These are phyloP conservation scores for Clusia tigrina DNA, from an alignment of 2,888 invertebrate species.

Conservation along the genomic window DNA sequence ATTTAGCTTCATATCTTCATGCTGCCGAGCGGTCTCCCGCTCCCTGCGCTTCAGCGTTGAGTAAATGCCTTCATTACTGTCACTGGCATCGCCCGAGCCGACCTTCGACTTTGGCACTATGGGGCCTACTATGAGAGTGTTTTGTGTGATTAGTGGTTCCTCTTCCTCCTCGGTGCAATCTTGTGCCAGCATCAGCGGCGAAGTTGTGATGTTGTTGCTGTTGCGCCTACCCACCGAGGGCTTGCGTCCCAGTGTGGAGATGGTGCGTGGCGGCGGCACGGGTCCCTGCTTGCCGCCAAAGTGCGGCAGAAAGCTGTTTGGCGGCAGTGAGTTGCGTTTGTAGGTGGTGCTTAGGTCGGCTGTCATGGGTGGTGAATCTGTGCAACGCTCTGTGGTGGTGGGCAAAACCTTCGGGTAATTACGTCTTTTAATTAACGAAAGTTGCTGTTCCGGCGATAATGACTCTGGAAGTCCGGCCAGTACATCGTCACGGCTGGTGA, in stretches of 20 bases:
- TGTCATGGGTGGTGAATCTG: slow-evolving; percentile 43
- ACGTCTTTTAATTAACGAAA: slow-evolving; percentile 76
- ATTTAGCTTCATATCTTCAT: neutral
- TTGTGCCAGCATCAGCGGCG: slow-evolving; percentile 66
- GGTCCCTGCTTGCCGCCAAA: slow-evolving; percentile 68
- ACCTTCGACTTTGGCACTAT: slow-evolving; percentile 64
- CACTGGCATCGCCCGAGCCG: no score
- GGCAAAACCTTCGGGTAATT: slow-evolving; percentile 88
- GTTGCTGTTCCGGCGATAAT: slow-evolving; percentile 74
- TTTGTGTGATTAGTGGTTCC: slow-evolving; percentile 67
- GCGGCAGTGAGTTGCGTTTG: slow-evolving; percentile 74
- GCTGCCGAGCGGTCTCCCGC: neutral
- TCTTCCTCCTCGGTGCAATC: slow-evolving; percentile 60
- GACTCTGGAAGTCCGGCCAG: slow-evolving; percentile 48
- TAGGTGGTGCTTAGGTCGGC: slow-evolving; percentile 42
- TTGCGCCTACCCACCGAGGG: slow-evolving; percentile 49
- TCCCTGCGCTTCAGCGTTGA: slow-evolving; percentile 41
- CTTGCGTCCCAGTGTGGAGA: slow-evolving; percentile 71
- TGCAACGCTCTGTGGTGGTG: slow-evolving; percentile 62
- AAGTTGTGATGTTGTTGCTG: slow-evolving; percentile 62
- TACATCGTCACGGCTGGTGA: slow-evolving; percentile 75
- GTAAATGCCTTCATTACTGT: slow-evolving; percentile 41
- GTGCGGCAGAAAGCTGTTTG: slow-evolving; percentile 60
- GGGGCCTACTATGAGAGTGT: slow-evolving; percentile 68
- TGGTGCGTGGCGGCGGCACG: slow-evolving; percentile 78